Conservation (phyloP, 1,140 invertebrate species). For the Penaeus japonicus region DNA sequence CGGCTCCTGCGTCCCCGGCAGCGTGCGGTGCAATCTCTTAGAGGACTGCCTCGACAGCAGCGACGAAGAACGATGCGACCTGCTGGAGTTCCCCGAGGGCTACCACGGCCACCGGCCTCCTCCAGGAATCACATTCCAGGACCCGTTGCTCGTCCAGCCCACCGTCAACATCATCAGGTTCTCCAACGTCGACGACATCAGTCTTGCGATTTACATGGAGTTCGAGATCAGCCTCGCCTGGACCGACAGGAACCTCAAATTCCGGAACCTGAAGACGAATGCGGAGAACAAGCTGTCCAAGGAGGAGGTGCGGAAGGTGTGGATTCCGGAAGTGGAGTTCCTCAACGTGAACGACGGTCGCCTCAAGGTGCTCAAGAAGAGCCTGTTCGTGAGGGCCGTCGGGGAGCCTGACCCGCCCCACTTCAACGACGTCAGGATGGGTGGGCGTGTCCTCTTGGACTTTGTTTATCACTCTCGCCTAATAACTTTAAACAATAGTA, state of each 20-base stretch:
- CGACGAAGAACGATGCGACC: conserved; percentile 63
- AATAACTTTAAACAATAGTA: too few species aligned
- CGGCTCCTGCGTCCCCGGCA: conserved; percentile 59
- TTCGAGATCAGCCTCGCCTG: conserved; percentile 21
- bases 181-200: conserved; percentile 37
- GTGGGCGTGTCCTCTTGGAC: background rate
- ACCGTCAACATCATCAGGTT: conserved; percentile 39
- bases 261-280: conserved; percentile 29
- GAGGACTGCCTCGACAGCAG: conserved; percentile 68
- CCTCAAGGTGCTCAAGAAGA: conserved; percentile 20
- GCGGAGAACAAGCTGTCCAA: conserved; percentile 21
- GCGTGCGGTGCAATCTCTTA: conserved; percentile 66
- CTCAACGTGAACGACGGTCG: conserved; percentile 31
- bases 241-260: conserved; percentile 26
- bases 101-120: conserved; percentile 14
- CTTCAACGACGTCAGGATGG: conserved; percentile 42
- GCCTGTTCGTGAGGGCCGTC: conserved; percentile 19
- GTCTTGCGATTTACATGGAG: conserved; percentile 22
- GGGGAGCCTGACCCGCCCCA: conserved; percentile 6
- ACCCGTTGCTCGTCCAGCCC: conserved; percentile 22
- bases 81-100: conserved; percentile 18
- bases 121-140: conserved; percentile 11
- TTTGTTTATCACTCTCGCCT: too few species aligned
- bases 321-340: conserved; percentile 29
- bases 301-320: conserved; percentile 17